Evolutionary conservation across 2,113 vertebrate genomes (phyloP), one percentile per base, ranked within the genome.

Genomic region (Misgurnus anguillicaudatus): DNA sequence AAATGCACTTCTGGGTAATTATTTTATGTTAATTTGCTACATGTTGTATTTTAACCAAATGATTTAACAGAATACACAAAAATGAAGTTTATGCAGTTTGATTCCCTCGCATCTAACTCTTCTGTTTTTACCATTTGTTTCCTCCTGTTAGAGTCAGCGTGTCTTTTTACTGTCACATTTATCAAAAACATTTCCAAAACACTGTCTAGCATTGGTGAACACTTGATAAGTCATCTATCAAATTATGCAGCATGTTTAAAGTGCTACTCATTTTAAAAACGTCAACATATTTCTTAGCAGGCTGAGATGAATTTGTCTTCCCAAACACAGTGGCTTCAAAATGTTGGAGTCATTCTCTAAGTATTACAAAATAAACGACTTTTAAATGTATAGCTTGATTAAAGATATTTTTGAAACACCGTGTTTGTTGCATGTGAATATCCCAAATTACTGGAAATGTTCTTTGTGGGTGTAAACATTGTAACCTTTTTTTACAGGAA

Each of bases 381-480:
- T 51, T 69, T 31, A 1, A 31, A 31, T 31, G 24, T 31, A 31
- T 31, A 51, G 66, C 45, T 36, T 69, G 66, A 51, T 69, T 17
- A 69, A 69, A 36, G 66, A 69, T 45, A 45, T 24, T 41, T 45
- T 42, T 42, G 63, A 66, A 66, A 66, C 45, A 6, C n/a, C 0
- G 9, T 45, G 9, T 21, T 8, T 24, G 36, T 51, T 51, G 13
- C 47, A 36, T 5, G 1, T 69, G 21, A 69, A 53, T 69, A 51
- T 61, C 42, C 53, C 31, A 79, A 79, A 79, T 70, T 61, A 70
- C 65, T 53, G 72, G 77, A 75, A 80, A 71, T 79, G 48, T 58
- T 51, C n/a, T 42, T 4, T 66, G 24, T 70, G 47, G 67, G 24
- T 38, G 47, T 41, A 1, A 51, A 16, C 11, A 53, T 38, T 24